phyloP scores from a whole-genome alignment of 2,888 invertebrate species.

The Parnassius apollo region DNA sequence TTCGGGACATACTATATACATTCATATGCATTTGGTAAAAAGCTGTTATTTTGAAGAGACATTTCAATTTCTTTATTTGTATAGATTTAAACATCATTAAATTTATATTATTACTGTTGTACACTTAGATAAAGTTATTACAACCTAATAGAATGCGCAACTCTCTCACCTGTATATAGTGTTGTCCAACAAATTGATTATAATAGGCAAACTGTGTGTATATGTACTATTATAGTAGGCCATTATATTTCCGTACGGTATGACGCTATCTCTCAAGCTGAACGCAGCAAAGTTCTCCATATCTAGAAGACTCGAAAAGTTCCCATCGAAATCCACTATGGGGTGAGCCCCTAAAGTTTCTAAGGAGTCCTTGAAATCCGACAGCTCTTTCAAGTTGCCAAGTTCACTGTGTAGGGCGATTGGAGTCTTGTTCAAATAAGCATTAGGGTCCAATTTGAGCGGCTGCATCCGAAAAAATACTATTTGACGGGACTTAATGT shows the following conservation, averaged over 20 bases:
- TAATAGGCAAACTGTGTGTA: constrained; percentile 88
- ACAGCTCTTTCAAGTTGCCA: constrained; percentile 55
- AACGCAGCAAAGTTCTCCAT: constrained; percentile 85
- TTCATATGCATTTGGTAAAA: too few species aligned
- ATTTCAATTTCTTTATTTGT: too few species aligned
- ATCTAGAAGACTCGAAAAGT: constrained; percentile 82
- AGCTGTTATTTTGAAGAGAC: too few species aligned
- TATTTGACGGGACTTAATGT: constrained; percentile 82
- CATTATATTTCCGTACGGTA: constrained; percentile 80
- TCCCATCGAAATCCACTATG: constrained; percentile 83
- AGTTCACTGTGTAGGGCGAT: constrained; percentile 83
- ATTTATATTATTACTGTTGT: too few species aligned
- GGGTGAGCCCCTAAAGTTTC: constrained; percentile 64
- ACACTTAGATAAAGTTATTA: too few species aligned
- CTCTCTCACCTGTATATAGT: constrained; percentile 83
- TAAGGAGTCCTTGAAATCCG: constrained; percentile 58
- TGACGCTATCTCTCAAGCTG: constrained; percentile 79
- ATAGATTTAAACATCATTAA: too few species aligned
- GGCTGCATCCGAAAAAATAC: constrained; percentile 83
- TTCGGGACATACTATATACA: too few species aligned
- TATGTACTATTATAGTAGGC: constrained; percentile 89
- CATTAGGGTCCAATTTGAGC: constrained; percentile 82
- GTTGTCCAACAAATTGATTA: constrained; percentile 87
- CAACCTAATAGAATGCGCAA: too few species aligned
- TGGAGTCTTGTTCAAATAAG: constrained; percentile 81